phyloP scores from a whole-genome alignment of 2,113 vertebrate species.

The Seriola aureovittata region DNA sequence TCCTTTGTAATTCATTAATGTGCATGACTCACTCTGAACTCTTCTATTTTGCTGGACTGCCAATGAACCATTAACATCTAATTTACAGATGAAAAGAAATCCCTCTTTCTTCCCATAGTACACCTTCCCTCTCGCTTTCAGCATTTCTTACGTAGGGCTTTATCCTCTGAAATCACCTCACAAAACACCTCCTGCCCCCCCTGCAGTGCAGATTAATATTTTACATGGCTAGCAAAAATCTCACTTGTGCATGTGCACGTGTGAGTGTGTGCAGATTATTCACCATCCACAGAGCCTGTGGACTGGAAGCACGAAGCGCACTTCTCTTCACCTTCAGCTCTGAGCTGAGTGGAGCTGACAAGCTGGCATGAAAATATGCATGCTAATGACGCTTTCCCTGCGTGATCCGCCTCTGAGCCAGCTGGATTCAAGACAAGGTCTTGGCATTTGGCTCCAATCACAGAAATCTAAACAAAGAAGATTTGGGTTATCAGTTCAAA shows the following conservation, averaged over 20 bases:
- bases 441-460: neutral
- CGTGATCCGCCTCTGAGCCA: constrained; percentile 41
- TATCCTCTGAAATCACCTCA: constrained; percentile 17
- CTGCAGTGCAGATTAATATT: constrained; percentile 30
- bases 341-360: constrained; percentile 32
- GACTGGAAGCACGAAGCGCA: constrained; percentile 4
- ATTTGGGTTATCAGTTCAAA: neutral
- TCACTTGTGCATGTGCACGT: neutral
- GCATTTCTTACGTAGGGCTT: neutral
- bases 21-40: constrained; percentile 4
- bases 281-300: neutral
- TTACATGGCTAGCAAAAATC: constrained; percentile 17
- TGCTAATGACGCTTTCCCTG: constrained; percentile 25
- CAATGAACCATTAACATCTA: constrained; percentile 7
- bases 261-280: neutral
- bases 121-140: neutral
- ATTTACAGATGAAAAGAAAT: neutral
- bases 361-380: constrained; percentile 28
- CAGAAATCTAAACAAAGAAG: neutral
- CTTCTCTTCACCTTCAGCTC: constrained; percentile 36
- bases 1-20: neutral
- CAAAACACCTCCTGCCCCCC: neutral
- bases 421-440: constrained; percentile 61
- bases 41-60: neutral
- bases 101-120: neutral